Base-by-base conservation (phyloP, 2,113 vertebrate species). In the Prunella fulvescens region DNA sequence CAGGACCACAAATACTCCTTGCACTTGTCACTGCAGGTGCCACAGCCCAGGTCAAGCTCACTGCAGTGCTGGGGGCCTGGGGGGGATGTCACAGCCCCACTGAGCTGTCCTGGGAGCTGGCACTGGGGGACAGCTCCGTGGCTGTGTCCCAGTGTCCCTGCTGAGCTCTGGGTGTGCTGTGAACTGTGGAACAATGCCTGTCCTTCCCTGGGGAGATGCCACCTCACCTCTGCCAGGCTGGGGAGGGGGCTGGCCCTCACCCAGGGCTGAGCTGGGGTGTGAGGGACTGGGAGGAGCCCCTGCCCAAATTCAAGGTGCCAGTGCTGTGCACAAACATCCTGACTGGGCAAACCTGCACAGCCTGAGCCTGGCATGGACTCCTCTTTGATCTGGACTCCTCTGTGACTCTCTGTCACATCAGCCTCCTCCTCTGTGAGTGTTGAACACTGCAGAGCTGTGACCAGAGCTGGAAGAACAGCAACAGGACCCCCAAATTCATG, bases 331-430 rank as follows among this genome's bases (percentile, higher is more conserved):
- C 22, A 22, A 15, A 40, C 1, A 1, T 13, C 24, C 61, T 10
- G 2, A 5, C 26, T 6, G 76, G 40, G 35, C 19, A 58, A 58
- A 4, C 54, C n/a, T 13, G 23, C 14, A 16, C 40, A 7, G 3
- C 66, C n/a, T 23, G 8, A 31, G 10, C 39, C 47, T 35, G 16
- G 3, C 1, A 0, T 0, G 25, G 12, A 0, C 33, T 26, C 16
- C 66, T 26, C 47, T 20, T 17, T 19, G 31, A 9, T 7, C 2
- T 4, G 35, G 10, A 4, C 69, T 26, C 25, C 50, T 61, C 29
- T 0, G 1, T 8, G 54, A 7, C 1, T 69, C 53, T n/a, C 17
- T 45, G n/a, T n/a, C n/a, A n/a, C n/a, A n/a, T n/a, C n/a, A n/a
- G n/a, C n/a, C n/a, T n/a, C n/a, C n/a, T n/a, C n/a, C n/a, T n/a